Percentiles rank a stretch among this genome's conserved stretches.
Conservation (phyloP, 2,113 vertebrate species). For the Otis tarda region DNA sequence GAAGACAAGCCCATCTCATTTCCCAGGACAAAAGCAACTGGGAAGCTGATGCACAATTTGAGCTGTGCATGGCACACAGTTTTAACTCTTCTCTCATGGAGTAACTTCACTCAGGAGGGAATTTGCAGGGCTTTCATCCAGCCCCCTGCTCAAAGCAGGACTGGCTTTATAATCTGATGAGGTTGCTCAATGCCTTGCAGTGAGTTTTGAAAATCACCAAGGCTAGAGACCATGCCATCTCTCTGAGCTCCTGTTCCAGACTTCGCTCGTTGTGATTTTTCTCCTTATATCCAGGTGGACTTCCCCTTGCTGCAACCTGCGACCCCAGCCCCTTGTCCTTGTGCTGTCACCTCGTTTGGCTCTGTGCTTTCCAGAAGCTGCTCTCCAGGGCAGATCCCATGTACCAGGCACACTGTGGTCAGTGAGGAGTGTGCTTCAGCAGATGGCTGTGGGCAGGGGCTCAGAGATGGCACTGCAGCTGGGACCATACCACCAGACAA, state of each 20-base stretch:
- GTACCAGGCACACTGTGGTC: background rate
- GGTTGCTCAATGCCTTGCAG: background rate
- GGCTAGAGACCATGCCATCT: background rate
- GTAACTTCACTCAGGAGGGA: background rate
- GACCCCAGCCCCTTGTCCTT: background rate
- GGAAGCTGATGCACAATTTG: background rate
- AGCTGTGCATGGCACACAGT: background rate
- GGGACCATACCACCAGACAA: background rate
- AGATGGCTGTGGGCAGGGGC: background rate
- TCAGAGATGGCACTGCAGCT: background rate
- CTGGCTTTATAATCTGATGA: background rate
- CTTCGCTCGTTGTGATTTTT: background rate
- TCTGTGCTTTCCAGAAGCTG: background rate
- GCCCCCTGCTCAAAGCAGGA: background rate
- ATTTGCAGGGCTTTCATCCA: background rate
- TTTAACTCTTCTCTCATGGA: background rate
- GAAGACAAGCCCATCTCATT: background rate
- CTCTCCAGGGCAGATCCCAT: background rate
- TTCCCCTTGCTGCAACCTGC: background rate
- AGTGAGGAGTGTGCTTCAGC: background rate
- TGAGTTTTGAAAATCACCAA: background rate
- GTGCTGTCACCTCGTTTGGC: background rate
- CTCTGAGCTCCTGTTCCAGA: background rate
- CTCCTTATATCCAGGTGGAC: background rate
- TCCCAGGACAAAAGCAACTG: background rate